Base-by-base conservation (phyloP, 2,797 vertebrate genomes). In the Sebastolobus altivelis region DNA sequence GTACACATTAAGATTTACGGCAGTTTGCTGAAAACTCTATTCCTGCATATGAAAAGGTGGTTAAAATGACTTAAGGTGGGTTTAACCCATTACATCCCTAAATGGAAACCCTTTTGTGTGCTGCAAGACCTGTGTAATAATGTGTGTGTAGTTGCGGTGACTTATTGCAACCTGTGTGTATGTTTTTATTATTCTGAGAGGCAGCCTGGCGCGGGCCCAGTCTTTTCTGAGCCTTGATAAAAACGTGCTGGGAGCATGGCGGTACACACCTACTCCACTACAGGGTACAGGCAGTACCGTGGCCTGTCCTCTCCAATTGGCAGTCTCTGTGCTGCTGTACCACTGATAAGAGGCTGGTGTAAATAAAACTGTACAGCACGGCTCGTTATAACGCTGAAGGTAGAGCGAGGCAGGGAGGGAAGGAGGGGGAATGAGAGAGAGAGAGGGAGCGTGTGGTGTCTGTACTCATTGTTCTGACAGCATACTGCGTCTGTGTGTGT, bases 331-430 rank as follows among this genome's bases (percentile, higher is more conserved):
- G 90, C 96, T 97, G 97, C 96, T 97, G 96, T 95, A 94, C 90
- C 95, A 88, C 97, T 97, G 98, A 99, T 99, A 99, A 98, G 97
- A 97, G 96, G 95, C 95, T 95, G 94, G 97, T 98, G 98, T 98
- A 99, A 98, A 98, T 98, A 98, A 97, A 97, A 97, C 96, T 97
- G 97, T 97, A 97, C 96, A 92, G 97, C 95, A 91, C 93, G 95
- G 94, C 95, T 94, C 92, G 96, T 96, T 96, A 97, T 95, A 84
- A 81, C 92, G 94, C 91, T 81, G 77, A 85, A 87, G 90, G 89
- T 89, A 76, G 89, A 90, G 86, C 33, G 61, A 59, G 35, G 52
- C 37, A 35, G 60, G 62, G 29, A 49, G 49, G 58, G 54, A 11
- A 33, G 67, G 25, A 20, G 25, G 37, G 52, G 12, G 71, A 18